A percentile compares a stretch with the other conserved stretches of the same genome.
These are phyloP conservation scores for Pogoniulus pusillus DNA, from an alignment of 2,797 vertebrate species.

Conservation along the genomic window DNA sequence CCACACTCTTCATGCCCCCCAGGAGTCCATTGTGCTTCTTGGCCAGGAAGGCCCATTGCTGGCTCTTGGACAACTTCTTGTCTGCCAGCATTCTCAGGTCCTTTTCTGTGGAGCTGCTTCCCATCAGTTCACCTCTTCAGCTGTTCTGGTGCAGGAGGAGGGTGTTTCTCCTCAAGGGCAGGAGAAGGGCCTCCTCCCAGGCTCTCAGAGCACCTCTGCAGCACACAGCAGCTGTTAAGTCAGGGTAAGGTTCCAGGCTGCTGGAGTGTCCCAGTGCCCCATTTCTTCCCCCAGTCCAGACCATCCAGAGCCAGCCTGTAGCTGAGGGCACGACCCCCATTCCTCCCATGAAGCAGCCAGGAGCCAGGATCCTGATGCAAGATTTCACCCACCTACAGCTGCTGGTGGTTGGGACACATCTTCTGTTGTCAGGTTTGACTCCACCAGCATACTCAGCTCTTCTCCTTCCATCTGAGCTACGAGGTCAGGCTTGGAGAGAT, in stretches of 20 bases:
- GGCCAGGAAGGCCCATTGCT: too few relatives aligned
- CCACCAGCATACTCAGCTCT: fast-evolving
- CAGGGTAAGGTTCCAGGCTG: neutral
- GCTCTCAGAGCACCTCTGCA: neutral
- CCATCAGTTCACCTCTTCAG: too few relatives aligned
- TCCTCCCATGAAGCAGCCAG: fast-evolving
- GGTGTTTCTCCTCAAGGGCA: too few relatives aligned
- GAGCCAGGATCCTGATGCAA: neutral
- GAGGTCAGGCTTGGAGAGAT: neutral
- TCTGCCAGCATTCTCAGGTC: too few relatives aligned
- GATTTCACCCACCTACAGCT: neutral
- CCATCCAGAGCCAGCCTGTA: neutral
- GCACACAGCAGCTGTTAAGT: neutral
- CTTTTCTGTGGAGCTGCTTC: too few relatives aligned
- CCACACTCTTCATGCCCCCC: too few relatives aligned
- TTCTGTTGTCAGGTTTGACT: neutral
- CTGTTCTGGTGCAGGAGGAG: neutral
- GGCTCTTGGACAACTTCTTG: too few relatives aligned
- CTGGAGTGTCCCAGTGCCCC: neutral
- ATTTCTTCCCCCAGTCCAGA: neutral
- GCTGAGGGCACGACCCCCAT: neutral
- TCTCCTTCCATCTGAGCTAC: neutral
- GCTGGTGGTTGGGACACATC: neutral
- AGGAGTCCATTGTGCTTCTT: too few relatives aligned
- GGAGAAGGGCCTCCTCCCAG: neutral